Base-by-base conservation (phyloP, 2,888 invertebrate species). In the Diogma glabrata region DNA sequence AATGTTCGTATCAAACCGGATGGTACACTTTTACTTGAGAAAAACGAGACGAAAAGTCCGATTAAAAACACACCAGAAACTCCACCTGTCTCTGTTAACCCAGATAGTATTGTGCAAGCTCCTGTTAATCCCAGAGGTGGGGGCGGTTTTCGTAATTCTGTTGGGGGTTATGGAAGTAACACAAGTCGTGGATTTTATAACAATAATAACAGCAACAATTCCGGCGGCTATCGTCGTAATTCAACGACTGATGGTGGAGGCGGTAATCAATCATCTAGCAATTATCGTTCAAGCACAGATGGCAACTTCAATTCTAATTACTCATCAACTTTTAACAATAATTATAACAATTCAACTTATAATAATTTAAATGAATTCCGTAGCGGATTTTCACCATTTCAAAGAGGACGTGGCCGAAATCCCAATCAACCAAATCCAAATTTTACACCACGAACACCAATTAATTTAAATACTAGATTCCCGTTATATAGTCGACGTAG, bases 71-170 rank as follows among this genome's bases (percentile, higher is more conserved):
- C 8, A 33, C 8, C 14, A 36, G 20, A 20, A 33, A 46, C 9
- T 46, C 22, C 43, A 8, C 14, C 22, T 3, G 14, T 12, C n/a
- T 24, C 24, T 14, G 19, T 48, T 6, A 47, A 51, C 20, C 49
- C 59, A 6, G 57, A 57, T 23, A 57, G 62, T 52, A 58, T 67
- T n/a, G 64, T 60, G 3, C 63, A 79, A 61, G 77, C 75, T 12
- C 84, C 84, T 1, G 73, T 81, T 63, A 81, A 82, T 63, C 79
- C 81, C 19, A 79, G 78, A 7, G 74, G 77, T 51, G 74, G 75
- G 2, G 73, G 76, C 3, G 59, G 63, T 19, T 62, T 63, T 26
- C 60, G 62, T 47, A 63, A 63, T 19, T 59, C 61, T 14, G n/a
- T n/a, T n/a, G 58, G 59, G n/a, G 74, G 77, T 49, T 73, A 75